Percentiles rank a stretch among this genome's conserved stretches.
These are phyloP conservation scores for Chrysina gloriosa DNA, from an alignment of 2,888 invertebrate species.

Conservation along the genomic window DNA sequence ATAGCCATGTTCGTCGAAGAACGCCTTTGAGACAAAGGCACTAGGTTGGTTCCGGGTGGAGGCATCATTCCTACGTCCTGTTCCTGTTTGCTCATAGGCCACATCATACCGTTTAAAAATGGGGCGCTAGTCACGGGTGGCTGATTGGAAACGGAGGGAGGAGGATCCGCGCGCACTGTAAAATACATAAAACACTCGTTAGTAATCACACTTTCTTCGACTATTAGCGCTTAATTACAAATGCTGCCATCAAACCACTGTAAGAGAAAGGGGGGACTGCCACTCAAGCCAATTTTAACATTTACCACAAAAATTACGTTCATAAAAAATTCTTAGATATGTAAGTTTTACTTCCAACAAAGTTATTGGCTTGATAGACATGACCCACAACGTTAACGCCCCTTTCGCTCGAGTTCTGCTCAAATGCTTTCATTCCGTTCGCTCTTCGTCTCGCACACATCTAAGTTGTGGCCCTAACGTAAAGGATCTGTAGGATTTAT, in stretches of 20 bases:
- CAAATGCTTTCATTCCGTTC: slow-evolving; percentile 52
- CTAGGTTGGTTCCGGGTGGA: slow-evolving; percentile 72
- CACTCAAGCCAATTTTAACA: slow-evolving; percentile 60
- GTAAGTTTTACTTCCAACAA: too few species aligned
- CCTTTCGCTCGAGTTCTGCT: slow-evolving; percentile 53
- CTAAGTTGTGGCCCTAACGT: slow-evolving; percentile 53
- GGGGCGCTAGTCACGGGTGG: slow-evolving; percentile 45
- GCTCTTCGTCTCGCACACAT: slow-evolving; percentile 45
- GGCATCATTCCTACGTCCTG: slow-evolving; percentile 76
- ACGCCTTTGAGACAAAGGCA: slow-evolving; percentile 73
- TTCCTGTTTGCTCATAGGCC: slow-evolving; percentile 67
- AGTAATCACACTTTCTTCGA: slow-evolving; percentile 52
- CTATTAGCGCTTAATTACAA: slow-evolving; percentile 48
- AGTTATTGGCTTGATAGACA: slow-evolving; percentile 62
- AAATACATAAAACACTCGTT: slow-evolving; percentile 60
- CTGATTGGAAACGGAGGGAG: slow-evolving; percentile 47
- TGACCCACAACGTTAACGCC: slow-evolving; percentile 65
- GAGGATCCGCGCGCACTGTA: slow-evolving; percentile 60
- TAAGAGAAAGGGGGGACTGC: slow-evolving; percentile 62
- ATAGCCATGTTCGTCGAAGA: slow-evolving; percentile 69
- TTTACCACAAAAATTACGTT: slow-evolving; percentile 18
- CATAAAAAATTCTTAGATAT: too few species aligned
- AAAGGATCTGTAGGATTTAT: slow-evolving; percentile 57
- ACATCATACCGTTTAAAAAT: slow-evolving; percentile 58
- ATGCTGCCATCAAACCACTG: slow-evolving; percentile 64